Base-by-base conservation (phyloP, 2,888 invertebrate species). In the Oxyteleia sp. region DNA sequence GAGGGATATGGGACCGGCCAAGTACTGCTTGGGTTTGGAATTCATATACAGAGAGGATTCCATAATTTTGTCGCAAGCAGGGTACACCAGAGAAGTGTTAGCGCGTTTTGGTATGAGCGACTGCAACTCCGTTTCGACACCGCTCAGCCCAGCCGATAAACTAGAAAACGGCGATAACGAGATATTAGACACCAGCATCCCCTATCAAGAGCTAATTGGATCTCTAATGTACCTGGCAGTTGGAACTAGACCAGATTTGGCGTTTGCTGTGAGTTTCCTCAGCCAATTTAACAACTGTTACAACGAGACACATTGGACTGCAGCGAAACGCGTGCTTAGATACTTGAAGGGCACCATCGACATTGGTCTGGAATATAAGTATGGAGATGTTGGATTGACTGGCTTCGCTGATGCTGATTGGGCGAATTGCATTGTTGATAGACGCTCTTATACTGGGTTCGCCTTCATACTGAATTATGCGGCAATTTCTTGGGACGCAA, bases 81-180 rank as follows among this genome's bases (percentile, higher is more conserved):
- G 80, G 8, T 89, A 89, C 45, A 82, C 89, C 18, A 72, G 63
- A 1, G 85, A 88, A 13, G 20, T 88, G n/a, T 63, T 89, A 26
- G 63, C 84, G 35, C 55, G 86, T 10, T 90, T 88, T 75, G 74
- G 80, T 26, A 89, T 90, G 89, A 59, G 66, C 8, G 69, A 89
- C 53, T 86, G 83, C 15, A 88, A 90, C 15, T 75, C 89, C 49
- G 87, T 88, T 3, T 55, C 66, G 43, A 88, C 87, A 11, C 89
- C 87, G 1, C 69, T 86, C 16, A 82, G 84, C 47, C 47, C 47
- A 23, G 55, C 41, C 47, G 43, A 8, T 4, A 13, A 43, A 8
- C 43, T 43, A 2, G 43, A 16, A 16, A 16, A 16, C 1, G 43
- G 13, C 2, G 13, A 43, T 13, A 8, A 38, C 11, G 38, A 15